These are phyloP conservation scores for Tachina fera DNA, from an alignment of 2,888 invertebrate genomes.

Conservation along the genomic window DNA sequence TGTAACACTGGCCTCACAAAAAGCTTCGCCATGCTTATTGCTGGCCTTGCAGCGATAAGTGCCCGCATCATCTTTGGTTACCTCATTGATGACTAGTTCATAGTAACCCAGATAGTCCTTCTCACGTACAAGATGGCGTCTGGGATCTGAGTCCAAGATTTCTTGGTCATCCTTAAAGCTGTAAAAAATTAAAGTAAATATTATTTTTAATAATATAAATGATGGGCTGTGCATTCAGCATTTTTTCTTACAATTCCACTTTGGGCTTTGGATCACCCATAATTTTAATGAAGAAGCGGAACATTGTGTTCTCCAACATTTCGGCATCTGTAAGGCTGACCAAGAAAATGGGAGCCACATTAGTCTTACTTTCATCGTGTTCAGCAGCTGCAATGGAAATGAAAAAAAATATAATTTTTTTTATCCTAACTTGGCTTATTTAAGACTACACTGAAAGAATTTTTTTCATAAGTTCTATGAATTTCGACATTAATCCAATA, in stretches of 20 bases:
- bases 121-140: slow-evolving; percentile 88
- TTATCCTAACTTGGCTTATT: no score
- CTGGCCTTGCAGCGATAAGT: slow-evolving; percentile 92
- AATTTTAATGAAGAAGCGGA: slow-evolving; percentile 94
- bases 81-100: slow-evolving; percentile 93
- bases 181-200: background rate
- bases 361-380: slow-evolving; percentile 88
- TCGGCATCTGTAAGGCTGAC: slow-evolving; percentile 94
- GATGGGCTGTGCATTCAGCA: slow-evolving; percentile 73
- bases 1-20: slow-evolving; percentile 89
- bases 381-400: slow-evolving; percentile 82
- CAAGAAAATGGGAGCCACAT: slow-evolving; percentile 92
- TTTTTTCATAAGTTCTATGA: no score
- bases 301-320: slow-evolving; percentile 92
- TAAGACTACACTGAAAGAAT: no score
- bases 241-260: slow-evolving; percentile 91
- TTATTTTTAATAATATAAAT: no score
- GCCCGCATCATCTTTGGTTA: slow-evolving; percentile 90
- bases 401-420: background rate
- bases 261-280: slow-evolving; percentile 94
- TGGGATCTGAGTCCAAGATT: slow-evolving; percentile 87
- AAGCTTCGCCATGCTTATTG: slow-evolving; percentile 91
- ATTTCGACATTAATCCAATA: no score
- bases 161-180: slow-evolving; percentile 93
- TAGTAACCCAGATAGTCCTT: slow-evolving; percentile 93